Evolutionary conservation across 2,888 invertebrate genomes (phyloP), one percentile per base, ranked within the genome.

Genomic region (Celastrina argiolus): DNA sequence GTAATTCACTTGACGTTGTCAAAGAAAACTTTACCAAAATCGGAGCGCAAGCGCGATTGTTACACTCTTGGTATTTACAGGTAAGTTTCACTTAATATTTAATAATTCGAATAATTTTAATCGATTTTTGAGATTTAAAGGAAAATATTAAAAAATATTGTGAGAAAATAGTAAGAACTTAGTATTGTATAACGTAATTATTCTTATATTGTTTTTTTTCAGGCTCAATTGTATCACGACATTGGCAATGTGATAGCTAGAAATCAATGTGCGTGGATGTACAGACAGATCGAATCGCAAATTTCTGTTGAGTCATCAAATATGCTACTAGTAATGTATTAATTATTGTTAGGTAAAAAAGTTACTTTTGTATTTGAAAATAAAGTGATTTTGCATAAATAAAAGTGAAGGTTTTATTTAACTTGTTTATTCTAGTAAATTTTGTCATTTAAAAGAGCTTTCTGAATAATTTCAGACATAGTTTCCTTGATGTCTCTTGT

Each of bases 211-310:
- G 68, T 70, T 67, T 69, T 63, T 66, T 92, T 92, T 74, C 87
- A 95, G 92, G 95, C 96, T 0, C 93, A 94, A 72, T 88, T 96
- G 0, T 96, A 95, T 76, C 93, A 97, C 76, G 94, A 95, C 72
- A 88, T 97, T 2, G 94, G 95, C 1, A 92, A 94, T 76, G 91
- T 92, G 14, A 88, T 92, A 0, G 94, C 96, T 73, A 92, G 97
- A 69, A 97, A 97, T 82, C 95, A 95, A 74, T 96, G 95, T 79
- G 95, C 97, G 0, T 94, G 95, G 78, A 95, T 96, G 85, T 97
- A 96, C 78, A 93, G 95, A 69, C 94, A 95, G 72, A 88, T 97
- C 64, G 95, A 96, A 81, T 93, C 94, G 73, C 95, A 96, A 77
- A 94, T 94, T 82, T 93, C 93, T 16, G 89, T 93, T 63, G 92